These are phyloP conservation scores for Sinelater perroti DNA, from an alignment of 2,888 invertebrate species.

Conservation along the genomic window DNA sequence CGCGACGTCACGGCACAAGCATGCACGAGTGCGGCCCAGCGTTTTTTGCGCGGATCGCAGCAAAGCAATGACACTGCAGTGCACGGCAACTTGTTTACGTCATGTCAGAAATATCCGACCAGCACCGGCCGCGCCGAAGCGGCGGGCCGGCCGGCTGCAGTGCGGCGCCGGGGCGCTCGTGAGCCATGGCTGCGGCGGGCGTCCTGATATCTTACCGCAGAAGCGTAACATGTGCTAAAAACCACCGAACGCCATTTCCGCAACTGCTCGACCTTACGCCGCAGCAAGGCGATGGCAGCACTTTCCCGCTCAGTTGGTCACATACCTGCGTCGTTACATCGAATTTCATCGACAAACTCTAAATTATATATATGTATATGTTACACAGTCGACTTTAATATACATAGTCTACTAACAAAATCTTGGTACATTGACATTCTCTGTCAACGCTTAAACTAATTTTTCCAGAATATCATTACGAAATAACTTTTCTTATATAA, in stretches of 20 bases:
- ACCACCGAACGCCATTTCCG: constrained; percentile 57
- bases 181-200: no score
- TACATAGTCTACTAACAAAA: no score
- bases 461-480: no score
- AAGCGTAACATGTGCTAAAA: constrained; percentile 60
- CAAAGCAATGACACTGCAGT: constrained; percentile 21
- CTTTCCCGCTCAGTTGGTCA: constrained; percentile 35
- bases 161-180: no score
- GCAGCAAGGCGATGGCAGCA: constrained; percentile 35
- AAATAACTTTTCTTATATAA: no score
- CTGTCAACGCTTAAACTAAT: no score
- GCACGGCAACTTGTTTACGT: constrained; percentile 52
- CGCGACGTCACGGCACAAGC: not conserved
- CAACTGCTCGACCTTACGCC: constrained; percentile 20
- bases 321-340: no score
- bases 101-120: constrained; percentile 40
- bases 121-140: not conserved
- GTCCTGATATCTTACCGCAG: constrained; percentile 54
- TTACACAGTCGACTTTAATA: no score
- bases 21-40: not conserved
- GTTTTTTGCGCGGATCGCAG: constrained; percentile 2
- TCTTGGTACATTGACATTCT: no score
- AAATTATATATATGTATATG: no score
- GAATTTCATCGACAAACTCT: no score
- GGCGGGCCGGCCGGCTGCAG: not conserved